A percentile compares a stretch with the other conserved stretches of the same genome.
These are phyloP conservation scores for Atherinosoma microstoma DNA, from an alignment of 2,797 vertebrate genomes.

Conservation along the genomic window DNA sequence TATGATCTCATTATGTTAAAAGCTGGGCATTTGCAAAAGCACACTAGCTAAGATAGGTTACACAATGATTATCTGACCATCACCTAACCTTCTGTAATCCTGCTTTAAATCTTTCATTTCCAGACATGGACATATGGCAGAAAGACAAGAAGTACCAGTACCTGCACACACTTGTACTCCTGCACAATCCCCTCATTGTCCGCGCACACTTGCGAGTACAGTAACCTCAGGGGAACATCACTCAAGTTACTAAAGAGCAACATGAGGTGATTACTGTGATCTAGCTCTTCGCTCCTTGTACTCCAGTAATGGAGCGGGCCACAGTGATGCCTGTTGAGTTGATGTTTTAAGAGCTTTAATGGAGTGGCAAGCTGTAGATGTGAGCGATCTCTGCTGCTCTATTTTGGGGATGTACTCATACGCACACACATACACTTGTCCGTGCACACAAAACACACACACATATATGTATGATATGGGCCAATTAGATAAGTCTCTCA, in stretches of 20 bases:
- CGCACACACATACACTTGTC: not conserved
- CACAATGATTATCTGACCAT: not conserved
- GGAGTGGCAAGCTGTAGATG: constrained; percentile 51
- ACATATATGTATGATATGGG: not conserved
- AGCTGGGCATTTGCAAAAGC: not conserved
- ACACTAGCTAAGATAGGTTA: not conserved
- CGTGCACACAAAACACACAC: not conserved
- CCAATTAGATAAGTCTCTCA: constrained; percentile 28
- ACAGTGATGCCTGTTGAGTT: constrained; percentile 63
- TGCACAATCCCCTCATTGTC: constrained; percentile 14
- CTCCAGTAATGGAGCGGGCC: constrained; percentile 61
- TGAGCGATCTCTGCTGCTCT: constrained; percentile 41
- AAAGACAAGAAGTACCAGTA: constrained; percentile 41
- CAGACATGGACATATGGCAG: constrained; percentile 18
- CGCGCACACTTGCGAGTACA: constrained; percentile 41
- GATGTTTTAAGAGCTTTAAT: constrained; percentile 78
- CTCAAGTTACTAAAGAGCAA: constrained; percentile 68
- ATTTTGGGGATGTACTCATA: constrained; percentile 39
- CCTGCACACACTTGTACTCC: constrained; percentile 14
- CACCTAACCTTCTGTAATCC: not conserved
- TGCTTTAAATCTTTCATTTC: constrained; percentile 35
- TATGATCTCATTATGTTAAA: not conserved
- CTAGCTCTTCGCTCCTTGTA: constrained; percentile 46
- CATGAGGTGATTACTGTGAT: constrained; percentile 67
- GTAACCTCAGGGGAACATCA: constrained; percentile 60